phyloP scores from a whole-genome alignment of 2,797 vertebrate genomes.

The Clarias pachynema region DNA sequence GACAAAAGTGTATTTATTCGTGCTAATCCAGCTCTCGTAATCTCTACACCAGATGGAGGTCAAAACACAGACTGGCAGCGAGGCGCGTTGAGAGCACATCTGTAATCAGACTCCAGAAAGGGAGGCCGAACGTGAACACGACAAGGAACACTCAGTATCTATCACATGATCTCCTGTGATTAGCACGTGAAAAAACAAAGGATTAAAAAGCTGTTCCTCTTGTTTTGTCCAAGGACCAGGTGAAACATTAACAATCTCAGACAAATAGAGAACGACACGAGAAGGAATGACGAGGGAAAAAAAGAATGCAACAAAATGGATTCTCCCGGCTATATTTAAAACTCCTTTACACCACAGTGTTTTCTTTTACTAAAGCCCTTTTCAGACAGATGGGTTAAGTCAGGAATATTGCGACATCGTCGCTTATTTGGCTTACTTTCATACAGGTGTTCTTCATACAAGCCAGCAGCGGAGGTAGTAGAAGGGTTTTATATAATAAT shows the following conservation, averaged over 20 bases:
- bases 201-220: background rate
- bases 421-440: no score
- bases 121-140: background rate
- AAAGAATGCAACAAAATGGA: background rate
- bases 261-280: background rate
- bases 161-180: constrained; percentile 7
- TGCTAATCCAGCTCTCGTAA: background rate
- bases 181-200: background rate
- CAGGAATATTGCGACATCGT: no score
- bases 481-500: no score
- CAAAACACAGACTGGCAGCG: background rate
- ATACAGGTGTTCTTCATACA: no score
- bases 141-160: background rate
- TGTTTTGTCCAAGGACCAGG: background rate
- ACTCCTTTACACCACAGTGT: background rate
- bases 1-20: background rate
- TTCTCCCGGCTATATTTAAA: background rate
- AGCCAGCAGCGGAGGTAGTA: no score
- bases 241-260: background rate
- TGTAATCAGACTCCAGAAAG: background rate
- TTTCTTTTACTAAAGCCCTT: background rate
- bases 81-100: background rate
- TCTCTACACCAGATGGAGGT: constrained; percentile 13
- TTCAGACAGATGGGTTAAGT: no score
- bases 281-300: background rate